Evolutionary conservation across 2,113 vertebrate species (phyloP).

Genomic region (Microtus oregoni): DNA sequence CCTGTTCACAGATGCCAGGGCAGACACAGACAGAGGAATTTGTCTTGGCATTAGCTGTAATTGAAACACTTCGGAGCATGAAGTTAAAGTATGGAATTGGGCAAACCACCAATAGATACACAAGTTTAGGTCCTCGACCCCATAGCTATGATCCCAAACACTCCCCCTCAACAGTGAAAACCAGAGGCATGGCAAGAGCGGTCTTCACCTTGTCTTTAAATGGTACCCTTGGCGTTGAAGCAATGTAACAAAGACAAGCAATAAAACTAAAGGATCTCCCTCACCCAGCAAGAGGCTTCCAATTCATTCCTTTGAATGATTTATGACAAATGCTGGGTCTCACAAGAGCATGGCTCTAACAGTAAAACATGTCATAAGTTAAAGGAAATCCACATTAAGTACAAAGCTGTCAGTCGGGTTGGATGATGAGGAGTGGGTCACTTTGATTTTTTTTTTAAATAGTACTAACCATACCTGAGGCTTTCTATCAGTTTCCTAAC

Average conservation of each 20-base stretch:
- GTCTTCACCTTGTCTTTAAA: slow-evolving; percentile 65
- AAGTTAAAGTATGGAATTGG: background rate
- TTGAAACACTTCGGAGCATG: background rate
- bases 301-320: slow-evolving; percentile 71
- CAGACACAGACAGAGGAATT: background rate
- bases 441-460: slow-evolving; percentile 26
- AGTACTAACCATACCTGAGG: slow-evolving; percentile 3
- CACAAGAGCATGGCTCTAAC: slow-evolving; percentile 59
- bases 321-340: slow-evolving; percentile 65
- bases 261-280: slow-evolving; percentile 60
- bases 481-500: background rate
- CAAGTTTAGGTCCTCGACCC: background rate
- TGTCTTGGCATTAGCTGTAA: background rate
- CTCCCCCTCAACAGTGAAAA: slow-evolving; percentile 43
- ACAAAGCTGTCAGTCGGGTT: background rate
- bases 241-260: slow-evolving; percentile 52
- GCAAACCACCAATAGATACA: background rate
- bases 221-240: slow-evolving; percentile 56
- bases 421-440: background rate
- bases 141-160: slow-evolving; percentile 46
- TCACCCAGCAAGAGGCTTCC: slow-evolving; percentile 47
- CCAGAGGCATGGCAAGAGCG: slow-evolving; percentile 8
- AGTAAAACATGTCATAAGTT: slow-evolving; percentile 61
- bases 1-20: background rate
- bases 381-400: slow-evolving; percentile 25